Evolutionary conservation across 2,113 vertebrate species (phyloP).

Genomic region (Paracanthobrama guichenoti): DNA sequence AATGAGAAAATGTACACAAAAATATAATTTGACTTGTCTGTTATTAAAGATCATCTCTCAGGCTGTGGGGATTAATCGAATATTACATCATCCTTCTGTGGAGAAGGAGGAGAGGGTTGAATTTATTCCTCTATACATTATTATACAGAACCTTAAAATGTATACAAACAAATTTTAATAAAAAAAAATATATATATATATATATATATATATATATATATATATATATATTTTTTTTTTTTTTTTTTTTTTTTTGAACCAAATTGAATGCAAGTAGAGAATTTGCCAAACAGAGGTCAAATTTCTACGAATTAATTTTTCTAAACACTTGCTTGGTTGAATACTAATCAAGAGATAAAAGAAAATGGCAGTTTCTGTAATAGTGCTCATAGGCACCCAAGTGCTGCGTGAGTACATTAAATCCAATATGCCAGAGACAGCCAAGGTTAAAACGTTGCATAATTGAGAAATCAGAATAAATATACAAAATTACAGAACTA

Average conservation of each 20-base stretch:
- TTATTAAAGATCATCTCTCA: constrained; percentile 51
- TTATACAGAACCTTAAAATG: no score
- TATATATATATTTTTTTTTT: no score
- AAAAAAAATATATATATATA: no score
- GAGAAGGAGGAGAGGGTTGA: constrained; percentile 20
- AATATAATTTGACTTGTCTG: constrained; percentile 51
- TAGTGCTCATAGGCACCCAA: no score
- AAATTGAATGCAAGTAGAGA: neutral
- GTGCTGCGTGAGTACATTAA: no score
- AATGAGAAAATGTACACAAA: constrained; percentile 53
- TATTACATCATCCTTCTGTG: constrained; percentile 36
- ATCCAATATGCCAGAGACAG: neutral
- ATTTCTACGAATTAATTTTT: neutral
- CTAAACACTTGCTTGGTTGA: neutral
- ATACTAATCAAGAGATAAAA: neutral
- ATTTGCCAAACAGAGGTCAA: neutral
- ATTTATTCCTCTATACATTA: neutral
- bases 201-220: no score
- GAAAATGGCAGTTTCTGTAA: neutral
- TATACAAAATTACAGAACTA: neutral
- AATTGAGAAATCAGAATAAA: neutral
- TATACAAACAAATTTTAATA: no score
- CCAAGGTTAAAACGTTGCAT: neutral
- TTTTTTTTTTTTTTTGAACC: no score
- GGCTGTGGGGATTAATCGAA: constrained; percentile 38